Conservation (phyloP, 2,113 vertebrate genomes). For the Tauraco erythrolophus region DNA sequence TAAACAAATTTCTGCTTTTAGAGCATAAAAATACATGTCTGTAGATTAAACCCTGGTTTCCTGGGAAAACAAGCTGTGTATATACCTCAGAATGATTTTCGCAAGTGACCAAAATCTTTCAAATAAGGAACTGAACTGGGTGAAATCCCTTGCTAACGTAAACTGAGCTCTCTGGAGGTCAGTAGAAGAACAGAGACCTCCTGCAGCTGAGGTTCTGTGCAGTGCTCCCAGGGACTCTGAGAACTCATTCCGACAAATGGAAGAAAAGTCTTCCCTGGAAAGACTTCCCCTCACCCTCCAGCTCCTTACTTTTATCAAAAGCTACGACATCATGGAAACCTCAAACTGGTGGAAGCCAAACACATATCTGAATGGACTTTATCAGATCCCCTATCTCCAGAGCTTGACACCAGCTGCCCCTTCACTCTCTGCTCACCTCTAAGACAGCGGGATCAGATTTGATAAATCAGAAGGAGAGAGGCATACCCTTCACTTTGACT, state of each 20-base stretch:
- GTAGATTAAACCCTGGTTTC: background rate
- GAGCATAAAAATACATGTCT: background rate
- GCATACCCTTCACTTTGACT: background rate
- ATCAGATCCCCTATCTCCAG: background rate
- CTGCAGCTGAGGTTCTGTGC: background rate
- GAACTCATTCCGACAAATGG: background rate
- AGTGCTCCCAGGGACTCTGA: background rate
- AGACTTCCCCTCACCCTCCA: background rate
- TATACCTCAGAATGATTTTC: background rate
- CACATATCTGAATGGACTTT: background rate
- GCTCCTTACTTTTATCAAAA: background rate
- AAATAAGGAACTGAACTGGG: background rate
- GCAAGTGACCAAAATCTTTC: background rate
- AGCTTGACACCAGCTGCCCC: accelerated
- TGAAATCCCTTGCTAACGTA: background rate
- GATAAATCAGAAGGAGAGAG: background rate
- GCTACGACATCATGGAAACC: background rate
- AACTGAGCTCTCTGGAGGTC: background rate
- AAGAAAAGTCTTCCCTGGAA: background rate
- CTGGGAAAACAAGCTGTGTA: background rate
- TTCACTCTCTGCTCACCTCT: background rate
- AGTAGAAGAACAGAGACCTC: background rate
- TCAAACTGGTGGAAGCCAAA: background rate
- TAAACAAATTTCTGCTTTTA: background rate
- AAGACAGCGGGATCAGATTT: background rate